Evolutionary conservation across 2,797 vertebrate species (phyloP).

Genomic region (Euthynnus affinis): DNA sequence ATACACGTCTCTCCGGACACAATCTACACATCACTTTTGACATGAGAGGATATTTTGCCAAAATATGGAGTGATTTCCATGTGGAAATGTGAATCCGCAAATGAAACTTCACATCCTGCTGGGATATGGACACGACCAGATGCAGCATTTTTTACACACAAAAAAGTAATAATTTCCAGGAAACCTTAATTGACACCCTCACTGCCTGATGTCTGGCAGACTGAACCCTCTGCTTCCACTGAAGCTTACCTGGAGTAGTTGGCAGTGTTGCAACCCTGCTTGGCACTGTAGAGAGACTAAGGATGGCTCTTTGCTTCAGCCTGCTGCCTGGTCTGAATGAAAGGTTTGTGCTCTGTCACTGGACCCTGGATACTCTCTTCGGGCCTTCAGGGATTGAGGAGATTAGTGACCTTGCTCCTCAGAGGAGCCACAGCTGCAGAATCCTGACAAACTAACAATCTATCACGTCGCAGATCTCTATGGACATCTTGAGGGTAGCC

Average conservation of each 20-base stretch:
- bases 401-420: slow-evolving; percentile 47
- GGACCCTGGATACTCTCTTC: slow-evolving; percentile 38
- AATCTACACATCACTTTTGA: slow-evolving; percentile 56
- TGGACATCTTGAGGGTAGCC: slow-evolving; percentile 35
- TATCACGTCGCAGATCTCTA: slow-evolving; percentile 32
- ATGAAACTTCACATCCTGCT: slow-evolving; percentile 37
- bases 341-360: slow-evolving; percentile 38
- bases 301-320: slow-evolving; percentile 8
- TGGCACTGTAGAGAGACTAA: slow-evolving; percentile 23
- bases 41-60: slow-evolving; percentile 60
- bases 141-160: neutral
- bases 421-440: slow-evolving; percentile 46
- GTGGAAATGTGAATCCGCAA: slow-evolving; percentile 57
- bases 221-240: slow-evolving; percentile 22
- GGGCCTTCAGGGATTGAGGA: slow-evolving; percentile 28
- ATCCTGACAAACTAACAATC: slow-evolving; percentile 41
- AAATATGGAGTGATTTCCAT: slow-evolving; percentile 50
- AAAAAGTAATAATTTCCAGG: neutral
- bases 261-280: slow-evolving; percentile 20
- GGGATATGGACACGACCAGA: slow-evolving; percentile 14
- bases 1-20: slow-evolving; percentile 56
- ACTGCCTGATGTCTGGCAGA: slow-evolving; percentile 22
- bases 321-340: slow-evolving; percentile 23
- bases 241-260: slow-evolving; percentile 17
- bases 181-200: slow-evolving; percentile 16